Evolutionary conservation across 1,140 invertebrate genomes (phyloP).

Genomic region (Drosophila hydei): DNA sequence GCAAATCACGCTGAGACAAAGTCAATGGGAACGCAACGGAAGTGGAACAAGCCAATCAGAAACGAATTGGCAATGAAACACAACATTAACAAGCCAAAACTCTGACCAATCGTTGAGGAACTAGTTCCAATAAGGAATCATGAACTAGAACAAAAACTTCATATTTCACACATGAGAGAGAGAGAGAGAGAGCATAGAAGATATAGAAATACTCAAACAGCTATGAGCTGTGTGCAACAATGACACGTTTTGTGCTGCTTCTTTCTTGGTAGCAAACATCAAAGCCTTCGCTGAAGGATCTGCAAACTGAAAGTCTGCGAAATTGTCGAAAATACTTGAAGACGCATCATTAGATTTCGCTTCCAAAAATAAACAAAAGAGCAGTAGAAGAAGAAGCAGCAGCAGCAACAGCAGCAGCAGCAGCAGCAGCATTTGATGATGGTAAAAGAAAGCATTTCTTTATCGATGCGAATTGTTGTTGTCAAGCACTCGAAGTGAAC

Average conservation of each 20-base stretch:
- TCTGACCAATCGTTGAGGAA: no score
- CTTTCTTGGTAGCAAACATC: constrained; percentile 3
- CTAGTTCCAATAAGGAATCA: neutral
- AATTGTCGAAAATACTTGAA: neutral
- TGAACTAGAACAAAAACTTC: no score
- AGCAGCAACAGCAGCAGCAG: constrained; percentile 6
- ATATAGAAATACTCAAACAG: no score
- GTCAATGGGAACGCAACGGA: neutral
- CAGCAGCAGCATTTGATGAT: neutral
- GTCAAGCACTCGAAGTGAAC: constrained; percentile 46
- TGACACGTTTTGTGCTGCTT: no score
- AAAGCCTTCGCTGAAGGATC: constrained; percentile 18
- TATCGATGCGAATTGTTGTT: constrained; percentile 52
- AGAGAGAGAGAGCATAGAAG: no score
- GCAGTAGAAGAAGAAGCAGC: neutral
- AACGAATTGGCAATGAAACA: neutral
- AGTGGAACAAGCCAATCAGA: neutral
- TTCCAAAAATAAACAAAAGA: constrained; percentile 40
- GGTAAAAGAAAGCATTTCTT: constrained; percentile 47
- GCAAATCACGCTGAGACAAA: neutral
- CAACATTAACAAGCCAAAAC: no score
- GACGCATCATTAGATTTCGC: constrained; percentile 43
- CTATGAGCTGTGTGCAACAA: no score
- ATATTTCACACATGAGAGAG: no score
- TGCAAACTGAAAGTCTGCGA: constrained; percentile 41